A percentile compares a stretch with the other conserved stretches of the same genome.
phyloP scores from a whole-genome alignment of 2,888 invertebrate species.

The Cataglyphis rosenhaueri region DNA sequence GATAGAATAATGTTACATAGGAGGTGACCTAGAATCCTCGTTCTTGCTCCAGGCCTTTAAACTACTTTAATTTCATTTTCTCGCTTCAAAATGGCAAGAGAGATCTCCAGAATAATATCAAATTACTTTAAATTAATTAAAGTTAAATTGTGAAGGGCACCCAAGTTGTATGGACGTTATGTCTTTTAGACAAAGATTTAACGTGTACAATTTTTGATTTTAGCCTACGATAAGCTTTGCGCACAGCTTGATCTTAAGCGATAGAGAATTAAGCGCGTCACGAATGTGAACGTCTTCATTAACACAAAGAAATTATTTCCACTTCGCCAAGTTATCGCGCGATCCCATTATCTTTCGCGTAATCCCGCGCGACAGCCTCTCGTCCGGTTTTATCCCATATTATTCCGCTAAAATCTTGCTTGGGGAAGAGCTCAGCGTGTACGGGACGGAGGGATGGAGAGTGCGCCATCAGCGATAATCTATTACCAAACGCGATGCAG shows the following conservation, averaged over 20 bases:
- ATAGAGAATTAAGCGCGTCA: conserved; percentile 10
- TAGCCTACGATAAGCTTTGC: background rate
- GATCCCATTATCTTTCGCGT: conserved; percentile 2
- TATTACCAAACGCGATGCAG: conserved; percentile 32
- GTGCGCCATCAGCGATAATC: conserved; percentile 27
- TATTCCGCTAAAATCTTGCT: conserved; percentile 37
- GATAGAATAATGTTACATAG: conserved; percentile 26
- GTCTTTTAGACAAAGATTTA: background rate
- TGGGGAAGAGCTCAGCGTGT: background rate
- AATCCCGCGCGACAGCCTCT: conserved; percentile 21
- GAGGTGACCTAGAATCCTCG: conserved; percentile 27
- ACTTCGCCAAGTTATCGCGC: conserved; percentile 1
- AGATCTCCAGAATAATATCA: background rate
- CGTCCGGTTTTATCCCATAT: conserved; percentile 10
- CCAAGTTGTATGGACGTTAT: background rate
- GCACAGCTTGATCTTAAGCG: background rate
- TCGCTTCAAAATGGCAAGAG: background rate
- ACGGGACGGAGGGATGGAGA: background rate
- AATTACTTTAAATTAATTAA: conserved; percentile 12
- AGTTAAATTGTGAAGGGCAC: background rate
- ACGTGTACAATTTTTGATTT: background rate
- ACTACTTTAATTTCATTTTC: conserved; percentile 7
- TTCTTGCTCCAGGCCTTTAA: conserved; percentile 1
- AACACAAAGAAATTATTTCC: conserved; percentile 25
- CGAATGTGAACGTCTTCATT: background rate